Conservation (phyloP, 2,797 vertebrate species). For the Molothrus aeneus region DNA sequence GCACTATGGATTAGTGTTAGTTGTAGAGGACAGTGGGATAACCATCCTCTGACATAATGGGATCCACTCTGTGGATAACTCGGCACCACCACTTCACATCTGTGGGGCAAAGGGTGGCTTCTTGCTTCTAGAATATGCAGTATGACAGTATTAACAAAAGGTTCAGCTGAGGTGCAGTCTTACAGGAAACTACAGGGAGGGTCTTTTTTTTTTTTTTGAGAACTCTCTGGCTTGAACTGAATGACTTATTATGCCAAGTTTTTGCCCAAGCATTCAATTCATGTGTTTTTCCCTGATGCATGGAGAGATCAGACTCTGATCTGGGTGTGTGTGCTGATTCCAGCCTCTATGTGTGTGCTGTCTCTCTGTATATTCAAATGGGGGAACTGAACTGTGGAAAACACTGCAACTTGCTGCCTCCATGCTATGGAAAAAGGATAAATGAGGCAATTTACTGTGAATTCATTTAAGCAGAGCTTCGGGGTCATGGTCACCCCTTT, state of each 20-base stretch:
- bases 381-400: background rate
- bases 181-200: background rate
- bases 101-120: background rate
- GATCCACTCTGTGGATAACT: background rate
- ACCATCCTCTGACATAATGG: background rate
- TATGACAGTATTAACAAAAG: background rate
- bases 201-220: background rate
- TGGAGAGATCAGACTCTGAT: background rate
- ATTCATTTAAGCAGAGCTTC: background rate
- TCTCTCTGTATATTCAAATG: background rate
- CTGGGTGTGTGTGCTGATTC: background rate
- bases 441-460: conserved; percentile 14
- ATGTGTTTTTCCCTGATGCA: background rate
- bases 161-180: background rate
- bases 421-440: background rate
- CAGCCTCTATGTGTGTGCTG: background rate
- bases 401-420: background rate
- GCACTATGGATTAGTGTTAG: background rate
- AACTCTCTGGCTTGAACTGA: background rate
- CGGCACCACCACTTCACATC: background rate
- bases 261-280: background rate
- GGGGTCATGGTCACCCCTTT: background rate
- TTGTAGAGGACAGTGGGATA: background rate
- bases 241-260: background rate
- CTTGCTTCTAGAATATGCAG: background rate